A percentile compares a stretch with the other conserved stretches of the same genome.
phyloP scores from a whole-genome alignment of 2,888 invertebrate genomes.

The Apocheima hispidaria region DNA sequence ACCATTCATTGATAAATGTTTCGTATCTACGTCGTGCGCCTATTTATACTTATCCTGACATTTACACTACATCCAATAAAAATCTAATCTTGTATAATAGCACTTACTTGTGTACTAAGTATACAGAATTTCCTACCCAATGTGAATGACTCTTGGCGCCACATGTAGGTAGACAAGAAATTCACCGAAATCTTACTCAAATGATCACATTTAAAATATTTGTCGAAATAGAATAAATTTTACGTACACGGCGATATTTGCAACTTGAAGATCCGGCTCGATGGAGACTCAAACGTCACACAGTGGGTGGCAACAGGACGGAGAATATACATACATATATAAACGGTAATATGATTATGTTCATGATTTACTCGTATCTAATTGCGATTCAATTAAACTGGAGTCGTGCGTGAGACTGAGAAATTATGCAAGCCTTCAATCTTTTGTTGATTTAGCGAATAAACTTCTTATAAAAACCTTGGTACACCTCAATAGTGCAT shows the following conservation, averaged over 20 bases:
- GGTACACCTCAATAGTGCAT: conserved; percentile 73
- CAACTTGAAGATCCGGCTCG: conserved; percentile 43
- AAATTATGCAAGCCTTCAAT: conserved; percentile 80
- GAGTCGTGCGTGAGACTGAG: conserved; percentile 78
- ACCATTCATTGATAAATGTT: conserved; percentile 4
- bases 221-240: conserved; percentile 29
- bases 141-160: conserved; percentile 34
- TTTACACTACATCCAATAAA: not conserved
- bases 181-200: conserved; percentile 18
- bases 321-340: conserved; percentile 56
- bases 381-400: conserved; percentile 70
- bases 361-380: conserved; percentile 58
- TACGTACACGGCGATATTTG: conserved; percentile 33
- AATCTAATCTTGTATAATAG: too few relatives aligned
- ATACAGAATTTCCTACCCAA: conserved; percentile 15
- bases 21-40: not conserved
- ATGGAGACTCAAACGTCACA: conserved; percentile 40
- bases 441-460: conserved; percentile 76
- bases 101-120: not conserved
- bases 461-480: conserved; percentile 77
- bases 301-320: conserved; percentile 43
- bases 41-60: not conserved
- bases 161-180: conserved; percentile 14
- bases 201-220: conserved; percentile 38
- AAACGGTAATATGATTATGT: conserved; percentile 59